Evolutionary conservation across 2,888 invertebrate species (phyloP).

Genomic region (Acheta domesticus): DNA sequence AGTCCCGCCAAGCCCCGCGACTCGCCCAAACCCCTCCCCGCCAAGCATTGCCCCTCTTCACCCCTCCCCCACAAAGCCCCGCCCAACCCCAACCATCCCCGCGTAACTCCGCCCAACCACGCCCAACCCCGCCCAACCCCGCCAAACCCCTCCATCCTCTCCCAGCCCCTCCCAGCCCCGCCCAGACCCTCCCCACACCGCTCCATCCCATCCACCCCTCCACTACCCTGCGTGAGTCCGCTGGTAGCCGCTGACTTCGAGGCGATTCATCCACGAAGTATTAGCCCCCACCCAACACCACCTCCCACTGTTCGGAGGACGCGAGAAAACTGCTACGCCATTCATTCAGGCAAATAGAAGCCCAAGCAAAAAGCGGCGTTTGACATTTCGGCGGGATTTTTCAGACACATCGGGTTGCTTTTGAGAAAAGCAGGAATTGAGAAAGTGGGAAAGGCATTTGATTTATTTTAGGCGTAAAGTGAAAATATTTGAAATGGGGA

Average conservation of each 20-base stretch:
- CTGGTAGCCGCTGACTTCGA: not conserved
- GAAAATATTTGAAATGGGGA: too few relatives aligned
- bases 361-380: too few relatives aligned
- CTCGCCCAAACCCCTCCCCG: too few relatives aligned
- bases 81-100: too few relatives aligned
- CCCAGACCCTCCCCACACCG: not conserved
- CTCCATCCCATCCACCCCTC: not conserved
- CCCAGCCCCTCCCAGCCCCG: not conserved
- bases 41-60: too few relatives aligned
- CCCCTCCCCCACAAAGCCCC: too few relatives aligned
- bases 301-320: not conserved
- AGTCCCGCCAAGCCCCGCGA: too few relatives aligned
- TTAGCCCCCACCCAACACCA: not conserved
- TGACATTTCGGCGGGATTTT: too few relatives aligned
- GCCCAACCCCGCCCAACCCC: too few relatives aligned
- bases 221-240: not conserved
- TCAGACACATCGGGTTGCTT: too few relatives aligned
- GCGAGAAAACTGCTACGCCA: not conserved
- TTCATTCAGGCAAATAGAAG: too few relatives aligned
- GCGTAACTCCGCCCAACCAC: too few relatives aligned
- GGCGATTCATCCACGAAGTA: not conserved
- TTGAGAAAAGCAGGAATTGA: not conserved
- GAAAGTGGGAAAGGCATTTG: not conserved
- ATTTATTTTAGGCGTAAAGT: not conserved
- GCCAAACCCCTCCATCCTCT: not conserved